Conservation (phyloP, 2,797 vertebrate species). For the Rhabdomys pumilio region DNA sequence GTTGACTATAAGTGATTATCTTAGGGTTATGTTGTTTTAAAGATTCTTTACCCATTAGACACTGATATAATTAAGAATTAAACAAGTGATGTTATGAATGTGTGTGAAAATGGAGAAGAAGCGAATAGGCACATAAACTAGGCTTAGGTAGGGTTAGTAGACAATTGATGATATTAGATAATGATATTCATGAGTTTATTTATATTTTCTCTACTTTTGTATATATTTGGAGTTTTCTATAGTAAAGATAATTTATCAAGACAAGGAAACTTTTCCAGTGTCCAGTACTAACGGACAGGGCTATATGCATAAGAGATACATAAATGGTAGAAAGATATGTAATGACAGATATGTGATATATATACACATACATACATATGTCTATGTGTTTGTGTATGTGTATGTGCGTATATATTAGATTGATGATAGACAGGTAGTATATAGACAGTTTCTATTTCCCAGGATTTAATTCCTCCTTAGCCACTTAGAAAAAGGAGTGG, state of each 20-base stretch:
- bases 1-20: neutral
- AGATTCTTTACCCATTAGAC: neutral
- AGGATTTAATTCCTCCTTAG: neutral
- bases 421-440: neutral
- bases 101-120: slow-evolving; percentile 47
- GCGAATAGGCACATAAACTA: neutral
- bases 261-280: neutral
- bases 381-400: neutral
- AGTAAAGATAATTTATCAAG: slow-evolving; percentile 8
- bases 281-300: neutral
- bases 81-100: neutral
- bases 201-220: neutral
- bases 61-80: slow-evolving; percentile 4
- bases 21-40: neutral
- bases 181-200: neutral
- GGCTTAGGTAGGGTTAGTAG: neutral
- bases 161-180: neutral
- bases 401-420: neutral
- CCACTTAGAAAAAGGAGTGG: neutral
- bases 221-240: slow-evolving; percentile 43
- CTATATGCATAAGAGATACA: neutral
- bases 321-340: neutral
- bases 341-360: neutral
- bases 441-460: neutral
- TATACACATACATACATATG: neutral